Conservation (phyloP, 2,888 invertebrate genomes). For the Allygus modestus region DNA sequence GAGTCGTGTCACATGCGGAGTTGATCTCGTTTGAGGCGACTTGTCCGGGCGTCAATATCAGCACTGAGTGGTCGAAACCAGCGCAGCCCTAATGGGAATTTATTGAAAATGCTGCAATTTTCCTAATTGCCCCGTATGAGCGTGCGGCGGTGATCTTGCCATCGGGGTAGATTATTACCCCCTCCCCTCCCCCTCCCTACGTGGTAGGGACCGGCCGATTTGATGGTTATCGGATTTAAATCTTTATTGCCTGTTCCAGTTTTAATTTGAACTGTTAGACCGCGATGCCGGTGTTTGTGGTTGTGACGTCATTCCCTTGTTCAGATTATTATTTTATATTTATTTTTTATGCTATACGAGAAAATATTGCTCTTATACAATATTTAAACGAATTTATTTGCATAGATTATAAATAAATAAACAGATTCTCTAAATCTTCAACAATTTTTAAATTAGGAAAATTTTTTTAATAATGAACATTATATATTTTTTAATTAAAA, state of each 20-base stretch:
- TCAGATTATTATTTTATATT: too few relatives aligned
- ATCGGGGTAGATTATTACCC: neutral
- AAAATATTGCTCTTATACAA: too few relatives aligned
- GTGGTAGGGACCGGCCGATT: neutral
- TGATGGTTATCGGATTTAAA: neutral
- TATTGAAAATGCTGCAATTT: conserved; percentile 52
- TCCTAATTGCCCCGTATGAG: conserved; percentile 25
- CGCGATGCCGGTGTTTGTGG: neutral
- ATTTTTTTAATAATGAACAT: too few relatives aligned
- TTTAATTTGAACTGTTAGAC: neutral
- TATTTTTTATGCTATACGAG: too few relatives aligned
- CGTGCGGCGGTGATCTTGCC: conserved; percentile 28
- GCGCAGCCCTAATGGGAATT: conserved; percentile 20
- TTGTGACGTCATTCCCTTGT: too few relatives aligned
- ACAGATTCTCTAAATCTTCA: too few relatives aligned
- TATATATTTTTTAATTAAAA: too few relatives aligned
- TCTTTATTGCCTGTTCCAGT: conserved; percentile 6
- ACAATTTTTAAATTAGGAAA: too few relatives aligned
- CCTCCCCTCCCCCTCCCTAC: neutral
- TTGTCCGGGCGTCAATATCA: neutral
- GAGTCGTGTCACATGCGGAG: neutral
- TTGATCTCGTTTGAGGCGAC: neutral
- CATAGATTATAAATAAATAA: too few relatives aligned
- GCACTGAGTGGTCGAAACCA: neutral
- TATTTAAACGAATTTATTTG: too few relatives aligned